Evolutionary conservation across 2,113 vertebrate genomes (phyloP).

Genomic region (Bubo scandiacus): DNA sequence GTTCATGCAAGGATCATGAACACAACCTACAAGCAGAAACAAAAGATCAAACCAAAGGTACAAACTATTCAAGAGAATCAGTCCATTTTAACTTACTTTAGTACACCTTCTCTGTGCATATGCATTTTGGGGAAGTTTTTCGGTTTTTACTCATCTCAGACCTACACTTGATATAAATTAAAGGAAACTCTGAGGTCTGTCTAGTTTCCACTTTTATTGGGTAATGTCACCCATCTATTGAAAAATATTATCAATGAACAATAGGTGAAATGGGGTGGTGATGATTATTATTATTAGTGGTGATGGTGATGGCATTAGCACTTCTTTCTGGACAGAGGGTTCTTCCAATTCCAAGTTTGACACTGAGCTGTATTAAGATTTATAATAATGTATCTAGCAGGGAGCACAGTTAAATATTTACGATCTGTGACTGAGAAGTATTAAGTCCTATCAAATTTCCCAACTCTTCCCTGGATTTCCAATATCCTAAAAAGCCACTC

Average conservation of each 20-base stretch:
- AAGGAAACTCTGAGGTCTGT: background rate
- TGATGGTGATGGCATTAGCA: background rate
- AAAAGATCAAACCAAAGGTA: background rate
- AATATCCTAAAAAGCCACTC: background rate
- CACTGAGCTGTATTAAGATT: background rate
- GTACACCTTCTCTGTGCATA: background rate
- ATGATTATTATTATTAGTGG: background rate
- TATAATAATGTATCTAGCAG: background rate
- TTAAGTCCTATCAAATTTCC: background rate
- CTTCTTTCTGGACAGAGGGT: background rate
- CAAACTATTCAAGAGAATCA: background rate
- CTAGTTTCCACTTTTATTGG: background rate
- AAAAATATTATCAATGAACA: slow-evolving; percentile 13
- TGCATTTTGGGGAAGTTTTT: background rate
- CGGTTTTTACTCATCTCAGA: background rate
- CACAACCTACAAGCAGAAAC: slow-evolving; percentile 75
- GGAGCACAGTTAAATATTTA: background rate
- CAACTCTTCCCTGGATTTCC: background rate
- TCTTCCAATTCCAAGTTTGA: background rate
- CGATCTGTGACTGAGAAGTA: background rate
- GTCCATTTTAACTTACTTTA: background rate
- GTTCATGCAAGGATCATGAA: slow-evolving; percentile 81
- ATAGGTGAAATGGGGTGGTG: background rate
- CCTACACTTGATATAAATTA: background rate
- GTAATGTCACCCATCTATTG: background rate